These are phyloP conservation scores for Telmatherina bonti DNA, from an alignment of 2,797 vertebrate genomes.

Conservation along the genomic window DNA sequence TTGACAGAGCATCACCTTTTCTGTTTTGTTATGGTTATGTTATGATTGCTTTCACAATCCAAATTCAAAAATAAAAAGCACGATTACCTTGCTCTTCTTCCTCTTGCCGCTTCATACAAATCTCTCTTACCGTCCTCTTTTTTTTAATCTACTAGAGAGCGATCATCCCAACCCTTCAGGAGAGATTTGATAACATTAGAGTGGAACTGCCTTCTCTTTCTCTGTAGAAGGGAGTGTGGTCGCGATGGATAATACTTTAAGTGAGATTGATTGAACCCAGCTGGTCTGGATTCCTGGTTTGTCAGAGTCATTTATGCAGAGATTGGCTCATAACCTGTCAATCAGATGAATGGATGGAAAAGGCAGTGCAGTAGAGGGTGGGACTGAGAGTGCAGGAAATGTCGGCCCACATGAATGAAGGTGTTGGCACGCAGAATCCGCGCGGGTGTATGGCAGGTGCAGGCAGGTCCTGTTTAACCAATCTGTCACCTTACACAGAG, in stretches of 20 bases:
- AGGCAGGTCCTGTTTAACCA: constrained; percentile 30
- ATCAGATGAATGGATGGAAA: constrained; percentile 78
- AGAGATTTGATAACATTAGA: constrained; percentile 78
- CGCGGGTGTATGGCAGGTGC: constrained; percentile 19
- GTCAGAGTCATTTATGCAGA: constrained; percentile 78
- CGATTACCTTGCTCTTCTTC: constrained; percentile 26
- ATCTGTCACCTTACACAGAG: constrained; percentile 32
- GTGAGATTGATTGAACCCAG: constrained; percentile 83
- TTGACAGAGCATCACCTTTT: constrained; percentile 14
- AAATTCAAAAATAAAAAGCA: constrained; percentile 39
- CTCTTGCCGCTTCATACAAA: constrained; percentile 21
- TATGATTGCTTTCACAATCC: constrained; percentile 36
- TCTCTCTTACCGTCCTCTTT: constrained; percentile 16
- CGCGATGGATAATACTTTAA: constrained; percentile 75
- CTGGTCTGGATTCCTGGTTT: constrained; percentile 74
- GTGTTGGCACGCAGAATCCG: constrained; percentile 22
- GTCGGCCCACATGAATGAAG: constrained; percentile 29
- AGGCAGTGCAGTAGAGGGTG: constrained; percentile 44
- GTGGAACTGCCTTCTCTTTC: constrained; percentile 72
- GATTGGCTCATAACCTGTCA: constrained; percentile 83
- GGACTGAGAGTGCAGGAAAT: constrained; percentile 31
- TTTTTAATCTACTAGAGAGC: constrained; percentile 60
- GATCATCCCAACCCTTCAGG: constrained; percentile 66
- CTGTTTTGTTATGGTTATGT: constrained; percentile 13
- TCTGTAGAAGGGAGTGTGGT: constrained; percentile 68